A percentile compares a stretch with the other conserved stretches of the same genome.
Conservation (phyloP, 92 coral and sea anemone genomes). For the Porites divaricata region DNA sequence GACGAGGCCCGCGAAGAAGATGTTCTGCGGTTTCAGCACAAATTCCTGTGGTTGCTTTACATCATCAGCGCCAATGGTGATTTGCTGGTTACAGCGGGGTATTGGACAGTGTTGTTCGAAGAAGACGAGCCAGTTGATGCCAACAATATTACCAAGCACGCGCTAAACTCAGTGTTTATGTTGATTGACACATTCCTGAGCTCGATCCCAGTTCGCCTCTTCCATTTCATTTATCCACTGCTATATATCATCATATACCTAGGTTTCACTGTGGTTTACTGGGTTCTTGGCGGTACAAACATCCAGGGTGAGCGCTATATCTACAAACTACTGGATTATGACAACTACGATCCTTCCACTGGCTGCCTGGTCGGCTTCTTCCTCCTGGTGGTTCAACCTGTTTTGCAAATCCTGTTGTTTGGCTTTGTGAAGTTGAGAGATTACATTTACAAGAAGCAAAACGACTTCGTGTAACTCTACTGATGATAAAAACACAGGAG, state of each 20-base stretch:
- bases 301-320: constrained; percentile 57
- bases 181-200: constrained; percentile 64
- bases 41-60: constrained; percentile 70
- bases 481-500: too few species aligned
- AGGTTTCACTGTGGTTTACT: constrained; percentile 68
- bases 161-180: constrained; percentile 71
- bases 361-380: constrained; percentile 3
- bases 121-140: constrained; percentile 63
- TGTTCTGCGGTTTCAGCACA: constrained; percentile 60
- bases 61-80: constrained; percentile 70
- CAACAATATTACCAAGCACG: constrained; percentile 76
- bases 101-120: constrained; percentile 69
- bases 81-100: constrained; percentile 69
- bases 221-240: constrained; percentile 72
- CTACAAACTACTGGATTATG: constrained; percentile 68
- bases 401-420: constrained; percentile 25
- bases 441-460: not conserved
- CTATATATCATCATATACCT: constrained; percentile 45
- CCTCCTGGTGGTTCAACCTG: constrained; percentile 19
- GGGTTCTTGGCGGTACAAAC: constrained; percentile 81
- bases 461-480: too few species aligned
- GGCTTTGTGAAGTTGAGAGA: constrained; percentile 34
- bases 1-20: constrained; percentile 18
- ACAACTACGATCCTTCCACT: constrained; percentile 18
- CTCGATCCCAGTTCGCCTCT: constrained; percentile 68